Evolutionary conservation across 2,113 vertebrate species (phyloP), one percentile per base, ranked within the genome.

Genomic region (Propithecus coquereli): DNA sequence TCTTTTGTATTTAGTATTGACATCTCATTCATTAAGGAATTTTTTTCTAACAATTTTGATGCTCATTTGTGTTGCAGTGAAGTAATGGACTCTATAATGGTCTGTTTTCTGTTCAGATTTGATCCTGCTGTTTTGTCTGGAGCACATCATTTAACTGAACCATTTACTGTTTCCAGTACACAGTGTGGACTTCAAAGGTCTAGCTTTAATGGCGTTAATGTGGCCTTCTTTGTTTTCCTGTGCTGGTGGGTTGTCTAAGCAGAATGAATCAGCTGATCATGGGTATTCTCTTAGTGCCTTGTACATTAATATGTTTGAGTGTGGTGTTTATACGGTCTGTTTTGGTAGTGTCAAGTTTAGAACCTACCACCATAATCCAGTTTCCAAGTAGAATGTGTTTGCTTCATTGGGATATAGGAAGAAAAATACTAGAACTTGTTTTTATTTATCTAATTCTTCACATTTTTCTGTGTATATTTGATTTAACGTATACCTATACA

Each of bases 31-130:
- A 32, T 76, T 86, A 65, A 95, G 54, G 5, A 85, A 84, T 82
- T 82, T 85, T 30, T 95, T 90, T 91, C 25, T 87, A 63, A 70
- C n/a, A 68, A 14, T 95, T 96, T 95, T 83, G 45, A 80, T 79
- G 18, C 23, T 92, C 45, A 77, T 90, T 65, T 83, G 32, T 68
- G 3, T 92, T 73, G 16, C 9, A 66, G 4, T 65, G 32, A 80
- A 87, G 52, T 82, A 87, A 37, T 34, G 8, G 34, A 54, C 17
- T 83, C 3, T 66, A 1, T 22, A 68, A 27, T 30, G 22, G 37
- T 37, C 34, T 43, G 3, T 94, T 83, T 90, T 89, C 68, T 70
- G 22, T 37, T 91, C 43, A 66, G 32, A 91, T 89, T 91, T 77
- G 66, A 45, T 91, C 6, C 30, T 88, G 27, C 45, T 97, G 0